Evolutionary conservation across 2,113 vertebrate genomes (phyloP), one percentile per base, ranked within the genome.

Genomic region (Arizona elegans): DNA sequence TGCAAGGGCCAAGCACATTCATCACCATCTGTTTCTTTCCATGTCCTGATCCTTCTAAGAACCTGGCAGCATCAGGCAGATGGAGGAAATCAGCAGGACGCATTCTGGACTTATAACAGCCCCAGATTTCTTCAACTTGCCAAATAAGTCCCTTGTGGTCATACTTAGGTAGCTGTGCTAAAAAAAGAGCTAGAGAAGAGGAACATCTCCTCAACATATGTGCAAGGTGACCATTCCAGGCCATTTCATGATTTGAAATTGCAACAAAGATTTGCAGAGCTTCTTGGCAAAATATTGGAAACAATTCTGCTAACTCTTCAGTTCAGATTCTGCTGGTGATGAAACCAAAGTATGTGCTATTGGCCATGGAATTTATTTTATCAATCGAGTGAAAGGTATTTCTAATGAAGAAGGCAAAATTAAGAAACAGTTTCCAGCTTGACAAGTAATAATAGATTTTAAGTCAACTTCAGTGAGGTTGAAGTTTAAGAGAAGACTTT

Each of bases 21-120:
- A 96, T 94, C 96, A 95, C 96, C 96, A 97, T 97, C 97, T 97
- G 96, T 97, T 97, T 97, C 94, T 94, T 95, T 95, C 95, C 94
- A 89, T 96, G 96, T 97, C 96, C 95, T 94, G 95, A 94, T 95
- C 92, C 95, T 96, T 92, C 75, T 97, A 95, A 95, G 94, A 95
- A 96, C 62, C 95, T 97, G 97, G 96, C 95, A 97, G 93, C 59
- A 91, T 88, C 5, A 89, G 93, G 92, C 96, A 97, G 96, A 97
- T 96, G 97, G 96, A 97, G 94, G 94, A 96, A 95, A 95, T 94
- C 96, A 96, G 97, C 96, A 96, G 95, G 93, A 91, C 91, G 87
- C 92, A 90, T 95, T 97, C 97, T 96, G 97, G 96, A 95, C 96
- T 96, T 97, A 95, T 94, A 96, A 96, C 86, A 19, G 94, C 94